Evolutionary conservation across 2,888 invertebrate species (phyloP).

Genomic region (Bembecia ichneumoniformis): DNA sequence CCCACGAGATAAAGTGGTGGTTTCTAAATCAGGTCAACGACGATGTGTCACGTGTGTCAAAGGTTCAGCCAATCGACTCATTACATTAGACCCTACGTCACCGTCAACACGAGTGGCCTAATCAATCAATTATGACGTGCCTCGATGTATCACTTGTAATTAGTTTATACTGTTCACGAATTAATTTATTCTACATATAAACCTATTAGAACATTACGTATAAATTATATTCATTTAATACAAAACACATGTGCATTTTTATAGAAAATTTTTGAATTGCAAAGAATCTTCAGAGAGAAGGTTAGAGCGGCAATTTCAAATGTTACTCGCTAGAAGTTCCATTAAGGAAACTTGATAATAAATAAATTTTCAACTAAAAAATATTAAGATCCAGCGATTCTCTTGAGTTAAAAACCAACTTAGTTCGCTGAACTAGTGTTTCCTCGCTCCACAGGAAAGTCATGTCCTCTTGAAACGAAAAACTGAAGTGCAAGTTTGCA

Average conservation of each 20-base stretch:
- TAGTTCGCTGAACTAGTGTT: conserved; percentile 22
- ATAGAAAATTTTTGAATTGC: no score
- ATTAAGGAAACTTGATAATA: conserved; percentile 5
- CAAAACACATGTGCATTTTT: no score
- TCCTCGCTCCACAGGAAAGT: conserved; percentile 17
- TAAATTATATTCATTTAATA: no score
- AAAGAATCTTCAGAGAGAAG: no score
- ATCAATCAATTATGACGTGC: conserved; percentile 1
- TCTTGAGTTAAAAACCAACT: conserved; percentile 11
- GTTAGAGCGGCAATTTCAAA: no score
- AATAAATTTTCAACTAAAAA: conserved; percentile 9
- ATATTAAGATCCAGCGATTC: conserved; percentile 15
- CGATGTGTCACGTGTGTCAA: not conserved
- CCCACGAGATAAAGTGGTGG: not conserved
- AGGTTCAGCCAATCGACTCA: not conserved
- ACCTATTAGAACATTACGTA: conserved; percentile 1
- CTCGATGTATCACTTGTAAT: conserved; percentile 1
- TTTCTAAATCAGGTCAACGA: not conserved
- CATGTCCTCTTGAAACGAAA: conserved; percentile 13
- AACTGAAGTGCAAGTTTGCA: conserved; percentile 12
- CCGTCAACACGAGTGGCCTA: not conserved
- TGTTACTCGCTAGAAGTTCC: not conserved
- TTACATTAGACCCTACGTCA: not conserved
- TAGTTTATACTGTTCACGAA: conserved; percentile 1
- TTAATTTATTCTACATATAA: conserved; percentile 1